Conservation (phyloP, 1,140 invertebrate species). For the Rhyacophila brunnea region DNA sequence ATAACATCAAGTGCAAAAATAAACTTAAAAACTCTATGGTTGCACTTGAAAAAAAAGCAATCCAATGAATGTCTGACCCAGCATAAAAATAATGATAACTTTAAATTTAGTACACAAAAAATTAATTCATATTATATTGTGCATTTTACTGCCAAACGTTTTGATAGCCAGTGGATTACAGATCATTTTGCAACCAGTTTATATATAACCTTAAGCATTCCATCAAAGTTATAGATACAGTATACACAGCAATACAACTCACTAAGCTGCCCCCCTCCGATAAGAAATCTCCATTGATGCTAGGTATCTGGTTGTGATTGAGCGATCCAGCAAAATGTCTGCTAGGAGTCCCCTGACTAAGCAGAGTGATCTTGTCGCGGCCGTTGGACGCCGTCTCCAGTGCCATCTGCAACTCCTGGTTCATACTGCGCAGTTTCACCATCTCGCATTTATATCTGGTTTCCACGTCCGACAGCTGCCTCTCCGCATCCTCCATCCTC, state of each 20-base stretch:
- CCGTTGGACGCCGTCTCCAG: constrained; percentile 46
- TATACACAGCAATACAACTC: no score
- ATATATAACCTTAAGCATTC: no score
- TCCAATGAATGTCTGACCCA: no score
- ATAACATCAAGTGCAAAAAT: no score
- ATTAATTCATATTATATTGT: not conserved
- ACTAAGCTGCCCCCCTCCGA: constrained; percentile 53
- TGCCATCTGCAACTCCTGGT: constrained; percentile 53
- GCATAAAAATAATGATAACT: no score
- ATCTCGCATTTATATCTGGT: constrained; percentile 55
- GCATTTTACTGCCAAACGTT: no score
- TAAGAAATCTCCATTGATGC: constrained; percentile 51
- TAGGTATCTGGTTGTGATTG: constrained; percentile 42
- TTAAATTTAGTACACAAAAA: no score
- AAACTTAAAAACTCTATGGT: no score
- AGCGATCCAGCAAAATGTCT: constrained; percentile 28
- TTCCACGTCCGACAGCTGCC: constrained; percentile 61
- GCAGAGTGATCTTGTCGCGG: constrained; percentile 38
- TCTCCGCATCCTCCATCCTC: constrained; percentile 64
- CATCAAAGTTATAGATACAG: no score
- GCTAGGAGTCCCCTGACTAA: constrained; percentile 35
- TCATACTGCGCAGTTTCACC: constrained; percentile 55
- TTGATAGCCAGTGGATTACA: no score
- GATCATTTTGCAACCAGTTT: no score
- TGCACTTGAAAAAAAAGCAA: no score